Percentiles rank a stretch among this genome's conserved stretches.
phyloP scores from a whole-genome alignment of 2,888 invertebrate species.

The Odontocerum albicorne region DNA sequence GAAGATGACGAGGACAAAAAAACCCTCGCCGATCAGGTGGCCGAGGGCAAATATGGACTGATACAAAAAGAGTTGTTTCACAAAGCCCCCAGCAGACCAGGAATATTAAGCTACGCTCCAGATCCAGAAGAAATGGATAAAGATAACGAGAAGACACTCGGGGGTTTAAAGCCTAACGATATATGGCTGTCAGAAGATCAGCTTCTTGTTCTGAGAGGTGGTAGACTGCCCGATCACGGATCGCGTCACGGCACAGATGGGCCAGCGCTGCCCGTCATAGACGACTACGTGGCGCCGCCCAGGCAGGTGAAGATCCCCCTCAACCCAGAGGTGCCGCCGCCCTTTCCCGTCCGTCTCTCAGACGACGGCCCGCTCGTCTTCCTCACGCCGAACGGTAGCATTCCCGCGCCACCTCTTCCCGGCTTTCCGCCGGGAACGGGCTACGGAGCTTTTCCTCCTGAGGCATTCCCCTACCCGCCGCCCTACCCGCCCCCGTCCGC shows the following conservation, averaged over 20 bases:
- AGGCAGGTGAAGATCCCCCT: conserved; percentile 83
- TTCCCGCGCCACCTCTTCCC: conserved; percentile 69
- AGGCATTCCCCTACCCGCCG: conserved; percentile 57
- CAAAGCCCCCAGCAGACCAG: conserved; percentile 71
- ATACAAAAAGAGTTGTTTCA: conserved; percentile 83
- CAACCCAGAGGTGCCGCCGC: conserved; percentile 85
- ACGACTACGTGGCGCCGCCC: conserved; percentile 79
- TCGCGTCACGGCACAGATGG: conserved; percentile 50
- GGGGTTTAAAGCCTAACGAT: conserved; percentile 83
- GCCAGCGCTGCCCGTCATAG: conserved; percentile 77
- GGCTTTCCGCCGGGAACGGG: conserved; percentile 66
- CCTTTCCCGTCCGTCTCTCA: conserved; percentile 88
- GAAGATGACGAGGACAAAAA: conserved; percentile 74
- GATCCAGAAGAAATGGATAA: conserved; percentile 77
- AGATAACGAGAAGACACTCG: conserved; percentile 77
- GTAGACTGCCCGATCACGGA: conserved; percentile 61
- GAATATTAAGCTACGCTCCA: conserved; percentile 77
- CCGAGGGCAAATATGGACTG: conserved; percentile 87
- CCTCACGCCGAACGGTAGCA: conserved; percentile 77
- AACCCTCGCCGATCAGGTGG: conserved; percentile 85
- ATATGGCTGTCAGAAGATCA: conserved; percentile 92
- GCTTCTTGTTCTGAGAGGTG: conserved; percentile 79
- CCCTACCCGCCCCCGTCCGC: conserved; percentile 52
- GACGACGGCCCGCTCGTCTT: conserved; percentile 86
- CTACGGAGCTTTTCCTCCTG: conserved; percentile 55